Conservation (phyloP, 2,113 vertebrate species). For the Elaphurus davidianus region DNA sequence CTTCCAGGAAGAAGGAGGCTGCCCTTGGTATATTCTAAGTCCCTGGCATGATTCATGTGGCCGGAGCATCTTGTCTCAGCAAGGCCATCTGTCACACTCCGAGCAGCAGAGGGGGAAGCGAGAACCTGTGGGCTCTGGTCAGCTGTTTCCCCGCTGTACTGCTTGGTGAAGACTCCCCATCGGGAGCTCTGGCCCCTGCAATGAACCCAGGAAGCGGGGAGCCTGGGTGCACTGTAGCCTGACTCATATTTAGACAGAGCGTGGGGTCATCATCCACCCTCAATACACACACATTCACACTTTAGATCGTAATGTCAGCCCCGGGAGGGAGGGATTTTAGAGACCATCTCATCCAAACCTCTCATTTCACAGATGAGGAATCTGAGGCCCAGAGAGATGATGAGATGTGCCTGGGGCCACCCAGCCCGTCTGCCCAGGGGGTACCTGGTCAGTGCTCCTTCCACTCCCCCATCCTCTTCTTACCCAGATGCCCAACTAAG, state of each 20-base stretch:
- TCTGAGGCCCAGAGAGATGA: not conserved
- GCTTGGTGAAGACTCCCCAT: not conserved
- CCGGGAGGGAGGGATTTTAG: not conserved
- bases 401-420: not conserved
- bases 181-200: not conserved
- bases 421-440: not conserved
- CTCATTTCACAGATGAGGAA: not conserved
- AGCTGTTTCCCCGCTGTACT: not conserved
- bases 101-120: not conserved
- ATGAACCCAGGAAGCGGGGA: fast-evolving
- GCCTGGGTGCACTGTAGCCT: not conserved
- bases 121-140: not conserved
- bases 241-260: not conserved
- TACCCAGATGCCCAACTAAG: not conserved
- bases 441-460: not conserved
- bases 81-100: constrained; percentile 53
- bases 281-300: not conserved
- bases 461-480: not conserved
- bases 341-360: not conserved
- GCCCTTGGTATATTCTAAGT: not conserved
- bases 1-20: not conserved
- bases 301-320: not conserved
- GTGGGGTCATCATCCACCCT: fast-evolving
- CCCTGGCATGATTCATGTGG: not conserved
- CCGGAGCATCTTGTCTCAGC: not conserved